phyloP scores from a whole-genome alignment of 2,888 invertebrate species.

The Graphium colonna region DNA sequence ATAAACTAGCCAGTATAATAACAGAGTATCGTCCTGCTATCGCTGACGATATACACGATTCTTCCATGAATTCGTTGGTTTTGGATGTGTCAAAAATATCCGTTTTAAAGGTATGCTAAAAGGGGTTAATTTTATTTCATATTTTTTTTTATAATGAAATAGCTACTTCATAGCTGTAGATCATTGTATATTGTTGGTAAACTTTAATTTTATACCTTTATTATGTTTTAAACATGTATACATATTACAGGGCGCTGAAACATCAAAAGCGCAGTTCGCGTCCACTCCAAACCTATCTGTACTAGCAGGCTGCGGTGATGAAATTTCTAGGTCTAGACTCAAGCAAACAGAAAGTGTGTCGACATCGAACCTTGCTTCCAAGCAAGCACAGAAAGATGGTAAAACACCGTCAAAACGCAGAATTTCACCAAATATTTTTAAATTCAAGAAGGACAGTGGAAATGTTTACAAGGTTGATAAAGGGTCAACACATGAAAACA shows the following conservation, averaged over 20 bases:
- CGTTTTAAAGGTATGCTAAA: slow-evolving; percentile 50
- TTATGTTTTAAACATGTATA: too few species aligned
- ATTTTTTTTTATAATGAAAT: too few species aligned
- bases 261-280: slow-evolving; percentile 56
- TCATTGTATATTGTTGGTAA: too few species aligned
- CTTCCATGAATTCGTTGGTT: slow-evolving; percentile 56
- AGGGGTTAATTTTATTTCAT: background rate
- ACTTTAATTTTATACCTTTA: too few species aligned
- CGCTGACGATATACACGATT: slow-evolving; percentile 52
- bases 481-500: slow-evolving; percentile 36
- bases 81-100: slow-evolving; percentile 74
- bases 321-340: slow-evolving; percentile 42
- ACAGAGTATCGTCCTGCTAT: slow-evolving; percentile 37
- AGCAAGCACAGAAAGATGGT: slow-evolving; percentile 38
- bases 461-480: slow-evolving; percentile 36
- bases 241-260: slow-evolving; percentile 50
- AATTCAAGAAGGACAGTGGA: slow-evolving; percentile 42
- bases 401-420: slow-evolving; percentile 45
- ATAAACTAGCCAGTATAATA: slow-evolving; percentile 47
- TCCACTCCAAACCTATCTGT: slow-evolving; percentile 66
- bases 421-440: slow-evolving; percentile 60
- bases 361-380: slow-evolving; percentile 49
- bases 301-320: slow-evolving; percentile 40
- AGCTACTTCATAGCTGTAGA: too few species aligned
- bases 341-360: slow-evolving; percentile 58